These are phyloP conservation scores for Halcyon leucocephala DNA, from an alignment of 2,797 vertebrate species.

Conservation along the genomic window DNA sequence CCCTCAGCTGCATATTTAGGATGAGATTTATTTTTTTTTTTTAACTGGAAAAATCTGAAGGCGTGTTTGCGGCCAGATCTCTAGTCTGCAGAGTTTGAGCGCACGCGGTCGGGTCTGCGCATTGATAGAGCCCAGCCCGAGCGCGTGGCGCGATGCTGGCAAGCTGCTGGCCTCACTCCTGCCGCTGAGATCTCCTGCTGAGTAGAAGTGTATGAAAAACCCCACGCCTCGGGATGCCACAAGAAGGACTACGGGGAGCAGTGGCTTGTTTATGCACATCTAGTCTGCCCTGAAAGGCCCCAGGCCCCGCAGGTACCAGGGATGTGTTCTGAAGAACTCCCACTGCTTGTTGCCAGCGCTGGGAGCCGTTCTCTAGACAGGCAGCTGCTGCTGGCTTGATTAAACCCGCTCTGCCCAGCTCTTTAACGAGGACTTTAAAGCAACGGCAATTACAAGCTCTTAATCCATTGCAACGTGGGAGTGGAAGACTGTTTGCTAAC, in stretches of 20 bases:
- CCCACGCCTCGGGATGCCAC: neutral
- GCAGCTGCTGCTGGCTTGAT: neutral
- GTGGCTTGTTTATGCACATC: neutral
- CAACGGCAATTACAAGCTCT: slow-evolving; percentile 1
- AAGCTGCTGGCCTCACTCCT: neutral
- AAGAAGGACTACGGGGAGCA: neutral
- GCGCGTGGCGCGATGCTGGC: neutral
- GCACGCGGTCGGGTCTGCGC: accelerated
- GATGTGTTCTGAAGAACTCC: neutral
- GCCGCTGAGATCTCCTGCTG: too few species aligned
- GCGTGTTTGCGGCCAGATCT: neutral
- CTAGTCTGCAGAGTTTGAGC: neutral
- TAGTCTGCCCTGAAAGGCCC: neutral
- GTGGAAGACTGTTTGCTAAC: slow-evolving; percentile 2
- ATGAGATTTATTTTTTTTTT: neutral
- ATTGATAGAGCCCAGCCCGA: neutral
- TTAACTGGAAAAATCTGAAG: neutral
- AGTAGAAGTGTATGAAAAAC: neutral
- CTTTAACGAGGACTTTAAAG: neutral
- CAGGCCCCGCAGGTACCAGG: neutral
- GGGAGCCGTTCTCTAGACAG: neutral
- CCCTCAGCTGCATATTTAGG: neutral
- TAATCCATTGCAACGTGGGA: slow-evolving; percentile 14
- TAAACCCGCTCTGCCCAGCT: slow-evolving; percentile 4
- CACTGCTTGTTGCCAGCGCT: neutral